phyloP scores from a whole-genome alignment of 2,797 vertebrate species.

The Alcedo atthis region DNA sequence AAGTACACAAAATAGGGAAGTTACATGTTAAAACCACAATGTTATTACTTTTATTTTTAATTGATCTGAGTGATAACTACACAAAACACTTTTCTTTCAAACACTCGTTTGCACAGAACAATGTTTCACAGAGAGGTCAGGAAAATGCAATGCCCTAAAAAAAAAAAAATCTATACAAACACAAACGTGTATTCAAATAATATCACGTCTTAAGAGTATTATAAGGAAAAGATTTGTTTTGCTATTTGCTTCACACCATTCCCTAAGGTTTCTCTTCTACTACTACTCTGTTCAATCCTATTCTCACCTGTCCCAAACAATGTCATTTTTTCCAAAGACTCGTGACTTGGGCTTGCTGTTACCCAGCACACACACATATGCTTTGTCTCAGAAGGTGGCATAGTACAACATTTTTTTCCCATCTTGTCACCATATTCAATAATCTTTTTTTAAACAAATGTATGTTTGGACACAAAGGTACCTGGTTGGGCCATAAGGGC shows the following conservation, averaged over 20 bases:
- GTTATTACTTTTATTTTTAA: background rate
- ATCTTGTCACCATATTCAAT: background rate
- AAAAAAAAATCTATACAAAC: background rate
- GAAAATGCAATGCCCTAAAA: background rate
- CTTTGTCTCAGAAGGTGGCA: background rate
- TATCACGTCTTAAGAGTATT: background rate
- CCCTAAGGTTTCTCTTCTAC: background rate
- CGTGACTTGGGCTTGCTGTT: background rate
- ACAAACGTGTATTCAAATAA: background rate
- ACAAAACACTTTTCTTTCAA: background rate
- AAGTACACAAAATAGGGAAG: background rate
- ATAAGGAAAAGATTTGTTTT: background rate
- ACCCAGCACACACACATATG: background rate
- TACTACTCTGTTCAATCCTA: background rate
- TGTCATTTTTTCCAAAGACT: background rate
- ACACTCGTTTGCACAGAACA: background rate
- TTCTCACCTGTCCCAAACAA: background rate
- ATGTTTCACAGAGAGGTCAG: background rate
- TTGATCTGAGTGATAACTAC: background rate
- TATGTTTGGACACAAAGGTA: background rate
- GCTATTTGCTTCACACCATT: background rate
- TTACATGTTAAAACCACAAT: background rate
- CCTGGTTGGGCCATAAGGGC: accelerated
- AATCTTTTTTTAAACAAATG: background rate
- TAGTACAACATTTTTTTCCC: background rate